Conservation (phyloP, 2,113 vertebrate genomes). For the Aptenodytes forsteri region DNA sequence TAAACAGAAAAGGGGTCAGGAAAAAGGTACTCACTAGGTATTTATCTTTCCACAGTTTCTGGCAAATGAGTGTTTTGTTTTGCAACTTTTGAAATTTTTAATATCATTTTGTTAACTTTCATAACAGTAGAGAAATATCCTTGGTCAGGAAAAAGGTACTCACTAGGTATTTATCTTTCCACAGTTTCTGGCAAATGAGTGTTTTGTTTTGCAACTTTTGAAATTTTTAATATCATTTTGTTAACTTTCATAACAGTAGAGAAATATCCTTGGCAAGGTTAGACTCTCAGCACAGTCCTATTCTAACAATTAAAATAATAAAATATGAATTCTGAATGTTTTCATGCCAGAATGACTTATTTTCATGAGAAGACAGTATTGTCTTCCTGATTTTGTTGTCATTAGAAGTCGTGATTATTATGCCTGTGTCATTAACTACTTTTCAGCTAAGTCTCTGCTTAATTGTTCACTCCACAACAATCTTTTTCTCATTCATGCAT, state of each 20-base stretch:
- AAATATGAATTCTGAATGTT: neutral
- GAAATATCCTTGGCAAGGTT: neutral
- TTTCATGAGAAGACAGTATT: neutral
- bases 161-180: neutral
- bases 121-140: neutral
- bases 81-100: neutral
- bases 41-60: neutral
- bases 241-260: neutral
- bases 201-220: neutral
- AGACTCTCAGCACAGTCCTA: neutral
- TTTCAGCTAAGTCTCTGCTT: neutral
- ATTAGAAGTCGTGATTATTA: neutral
- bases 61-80: neutral
- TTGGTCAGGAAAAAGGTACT: neutral
- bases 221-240: neutral
- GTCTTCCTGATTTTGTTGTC: neutral
- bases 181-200: neutral
- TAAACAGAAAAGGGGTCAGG: neutral
- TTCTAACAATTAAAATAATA: neutral
- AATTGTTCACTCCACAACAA: neutral
- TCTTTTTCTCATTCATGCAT: slow-evolving; percentile 19
- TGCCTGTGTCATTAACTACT: neutral
- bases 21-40: neutral
- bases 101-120: neutral
- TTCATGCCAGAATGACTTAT: neutral